Evolutionary conservation across 2,888 invertebrate species (phyloP), one percentile per base, ranked within the genome.

Genomic region (Pediacus dermestoides): DNA sequence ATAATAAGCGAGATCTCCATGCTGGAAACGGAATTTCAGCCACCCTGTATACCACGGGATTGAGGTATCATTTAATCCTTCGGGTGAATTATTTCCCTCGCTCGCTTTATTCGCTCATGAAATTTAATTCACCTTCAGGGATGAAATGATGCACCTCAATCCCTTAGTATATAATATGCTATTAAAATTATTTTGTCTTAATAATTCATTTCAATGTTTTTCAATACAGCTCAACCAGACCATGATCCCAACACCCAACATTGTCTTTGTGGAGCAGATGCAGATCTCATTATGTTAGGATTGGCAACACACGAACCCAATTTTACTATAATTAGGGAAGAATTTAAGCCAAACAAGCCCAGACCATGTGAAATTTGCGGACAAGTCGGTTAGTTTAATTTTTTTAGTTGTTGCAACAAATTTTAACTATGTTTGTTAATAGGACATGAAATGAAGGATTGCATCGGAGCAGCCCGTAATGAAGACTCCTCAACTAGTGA

Each of bases 221-320:
- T 82, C n/a, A n/a, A n/a, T n/a, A n/a, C n/a, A n/a, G 88, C 88
- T 4, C 91, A 92, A 66, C 91, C 92, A 0, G 87, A 90, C 67
- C 95, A 97, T 70, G 92, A 99, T 70, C 94, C 99, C 0, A 97
- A 99, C 70, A 97, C 97, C 0, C 89, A 88, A 52, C 99, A 99
- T 70, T 94, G 94, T 53, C 73, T 99, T 13, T 99, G 97, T 70
- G 99, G 99, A 27, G 97, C 99, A 1, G 99, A 99, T 70, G 95
- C 95, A 2, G 96, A 97, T 75, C 78, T 97, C 37, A 96, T 97
- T 60, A 97, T 97, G 96, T 73, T 97, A 65, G 96, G 97, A 4
- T 75, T 99, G 44, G 97, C 99, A 1, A 99, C 99, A 0, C 99
- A 99, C 67, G 99, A 99, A 71, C 92, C 94, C 1, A 90, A 99